phyloP scores from a whole-genome alignment of 2,888 invertebrate species.

The Dugesia japonica region DNA sequence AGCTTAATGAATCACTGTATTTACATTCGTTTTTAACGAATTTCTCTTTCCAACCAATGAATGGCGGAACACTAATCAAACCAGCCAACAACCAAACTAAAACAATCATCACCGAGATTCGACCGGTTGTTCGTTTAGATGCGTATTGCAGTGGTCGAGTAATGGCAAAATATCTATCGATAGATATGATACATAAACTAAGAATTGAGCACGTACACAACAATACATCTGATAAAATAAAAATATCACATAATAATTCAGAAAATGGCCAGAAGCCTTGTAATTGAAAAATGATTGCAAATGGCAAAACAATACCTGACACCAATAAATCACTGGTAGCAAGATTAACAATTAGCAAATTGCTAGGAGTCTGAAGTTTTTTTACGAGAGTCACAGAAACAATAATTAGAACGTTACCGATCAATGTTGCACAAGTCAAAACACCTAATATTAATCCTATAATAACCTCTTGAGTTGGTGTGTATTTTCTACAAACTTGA shows the following conservation, averaged over 20 bases:
- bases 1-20: conserved; percentile 39
- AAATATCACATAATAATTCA: conserved; percentile 42
- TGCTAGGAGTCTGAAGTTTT: conserved; percentile 41
- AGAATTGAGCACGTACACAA: conserved; percentile 44
- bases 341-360: conserved; percentile 42
- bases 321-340: conserved; percentile 48
- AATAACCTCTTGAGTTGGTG: background rate
- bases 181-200: conserved; percentile 42
- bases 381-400: conserved; percentile 46
- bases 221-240: conserved; percentile 43
- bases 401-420: conserved; percentile 48
- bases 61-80: conserved; percentile 41
- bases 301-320: conserved; percentile 47
- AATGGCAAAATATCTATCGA: conserved; percentile 44
- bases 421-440: conserved; percentile 43
- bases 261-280: conserved; percentile 37
- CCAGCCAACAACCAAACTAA: conserved; percentile 40
- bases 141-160: conserved; percentile 41
- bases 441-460: conserved; percentile 16
- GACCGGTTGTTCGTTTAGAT: conserved; percentile 49
- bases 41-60: conserved; percentile 40
- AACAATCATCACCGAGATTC: conserved; percentile 40
- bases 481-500: background rate
- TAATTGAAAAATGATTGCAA: conserved; percentile 41
- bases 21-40: conserved; percentile 36